Percentiles rank a stretch among this genome's conserved stretches.
Evolutionary conservation across 1,140 invertebrate species (phyloP).

Genomic region (Lepidurus arcticus): DNA sequence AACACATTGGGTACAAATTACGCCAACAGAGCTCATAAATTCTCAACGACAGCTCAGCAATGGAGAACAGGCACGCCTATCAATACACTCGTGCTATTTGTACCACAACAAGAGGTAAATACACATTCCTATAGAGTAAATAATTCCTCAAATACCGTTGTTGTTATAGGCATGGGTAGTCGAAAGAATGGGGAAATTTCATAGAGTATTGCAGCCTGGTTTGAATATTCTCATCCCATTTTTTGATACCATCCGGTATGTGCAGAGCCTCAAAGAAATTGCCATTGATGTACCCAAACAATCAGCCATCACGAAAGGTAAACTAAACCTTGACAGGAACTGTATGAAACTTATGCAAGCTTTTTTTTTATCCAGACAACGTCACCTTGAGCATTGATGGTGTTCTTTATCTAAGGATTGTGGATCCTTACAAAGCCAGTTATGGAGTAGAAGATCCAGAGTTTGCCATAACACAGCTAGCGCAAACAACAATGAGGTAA

Average conservation of each 20-base stretch:
- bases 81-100: conserved; percentile 94
- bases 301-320: conserved; percentile 88
- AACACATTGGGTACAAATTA: background rate
- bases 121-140: conserved; percentile 28
- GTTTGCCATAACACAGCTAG: conserved; percentile 97
- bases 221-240: conserved; percentile 89
- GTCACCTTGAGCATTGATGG: conserved; percentile 96
- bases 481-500: conserved; percentile 94
- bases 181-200: conserved; percentile 96
- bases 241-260: conserved; percentile 91
- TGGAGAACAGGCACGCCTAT: conserved; percentile 65
- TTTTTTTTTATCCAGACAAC: conserved; percentile 63
- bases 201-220: conserved; percentile 87
- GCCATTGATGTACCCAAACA: conserved; percentile 99
- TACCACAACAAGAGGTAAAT: conserved; percentile 91
- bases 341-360: conserved; percentile 12
- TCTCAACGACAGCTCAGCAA: conserved; percentile 39
- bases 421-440: conserved; percentile 91
- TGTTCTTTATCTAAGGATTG: conserved; percentile 88
- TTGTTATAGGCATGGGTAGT: conserved; percentile 86
- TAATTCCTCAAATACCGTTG: conserved; percentile 34
- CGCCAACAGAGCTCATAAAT: background rate
- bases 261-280: conserved; percentile 98
- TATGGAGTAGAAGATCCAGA: conserved; percentile 99
- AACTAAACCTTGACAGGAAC: conserved; percentile 16